These are phyloP conservation scores for Ceraclea dissimilis DNA, from an alignment of 2,888 invertebrate genomes.

Conservation along the genomic window DNA sequence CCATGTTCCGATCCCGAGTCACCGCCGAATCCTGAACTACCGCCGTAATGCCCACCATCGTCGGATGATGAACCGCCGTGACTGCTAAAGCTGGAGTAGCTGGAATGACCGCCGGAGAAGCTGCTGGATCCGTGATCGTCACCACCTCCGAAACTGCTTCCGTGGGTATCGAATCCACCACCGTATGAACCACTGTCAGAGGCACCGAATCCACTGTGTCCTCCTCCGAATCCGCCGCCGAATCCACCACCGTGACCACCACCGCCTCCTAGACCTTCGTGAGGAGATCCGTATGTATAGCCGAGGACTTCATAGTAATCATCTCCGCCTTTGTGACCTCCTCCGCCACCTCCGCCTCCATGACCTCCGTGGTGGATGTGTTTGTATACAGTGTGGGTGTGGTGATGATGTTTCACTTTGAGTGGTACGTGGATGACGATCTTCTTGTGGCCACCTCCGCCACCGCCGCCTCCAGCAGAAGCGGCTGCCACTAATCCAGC, in stretches of 20 bases:
- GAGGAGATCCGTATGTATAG: slow-evolving; percentile 58
- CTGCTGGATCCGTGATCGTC: slow-evolving; percentile 18
- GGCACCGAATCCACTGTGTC: slow-evolving; percentile 32
- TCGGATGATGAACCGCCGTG: slow-evolving; percentile 6
- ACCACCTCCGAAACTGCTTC: slow-evolving; percentile 30
- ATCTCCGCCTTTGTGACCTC: slow-evolving; percentile 34
- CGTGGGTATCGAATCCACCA: slow-evolving; percentile 30
- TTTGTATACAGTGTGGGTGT: slow-evolving; percentile 70
- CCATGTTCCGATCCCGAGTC: neutral
- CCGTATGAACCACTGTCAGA: slow-evolving; percentile 29
- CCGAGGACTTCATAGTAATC: slow-evolving; percentile 63
- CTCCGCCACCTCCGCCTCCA: slow-evolving; percentile 40
- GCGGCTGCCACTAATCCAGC: slow-evolving; percentile 36
- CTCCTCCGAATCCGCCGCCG: too few species aligned
- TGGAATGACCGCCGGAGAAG: slow-evolving; percentile 7
- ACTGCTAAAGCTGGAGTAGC: slow-evolving; percentile 18
- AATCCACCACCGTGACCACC: slow-evolving; percentile 41
- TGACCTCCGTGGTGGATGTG: slow-evolving; percentile 59
- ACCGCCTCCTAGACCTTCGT: slow-evolving; percentile 39
- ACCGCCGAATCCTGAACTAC: slow-evolving; percentile 1
- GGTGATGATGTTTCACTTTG: slow-evolving; percentile 68
- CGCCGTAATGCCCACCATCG: slow-evolving; percentile 5
- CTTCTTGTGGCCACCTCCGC: slow-evolving; percentile 56
- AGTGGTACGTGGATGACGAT: slow-evolving; percentile 73
- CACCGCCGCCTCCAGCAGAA: slow-evolving; percentile 39